Base-by-base conservation (phyloP, 2,113 vertebrate genomes). In the Rousettus leschenaultii region DNA sequence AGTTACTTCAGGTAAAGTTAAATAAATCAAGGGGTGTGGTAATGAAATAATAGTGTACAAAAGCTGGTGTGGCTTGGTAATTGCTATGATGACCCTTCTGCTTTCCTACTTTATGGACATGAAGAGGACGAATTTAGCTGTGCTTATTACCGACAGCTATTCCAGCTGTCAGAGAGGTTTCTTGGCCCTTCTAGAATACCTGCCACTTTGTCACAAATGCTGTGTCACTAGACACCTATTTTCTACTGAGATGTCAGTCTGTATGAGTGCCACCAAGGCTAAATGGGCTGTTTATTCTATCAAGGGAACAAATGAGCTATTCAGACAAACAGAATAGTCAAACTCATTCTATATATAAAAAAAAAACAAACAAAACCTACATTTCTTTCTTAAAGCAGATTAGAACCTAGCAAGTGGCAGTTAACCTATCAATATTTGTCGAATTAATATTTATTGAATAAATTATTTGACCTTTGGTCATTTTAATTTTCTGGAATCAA, bases 361-460 rank as follows among this genome's bases (percentile, higher is more conserved):
- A 9, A 35, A 5, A 43, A 43, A 40, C 40, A 40, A 40, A 40
- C 3, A 40, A 40, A 40, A 40, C 40, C 5, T 63, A 40, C 48
- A 55, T 53, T 84, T 55, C 66, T 53, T 87, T 85, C 61, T 95
- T 77, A 48, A 86, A 94, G 45, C 15, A 79, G 18, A 80, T 80
- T 43, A 94, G 33, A 43, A 73, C 0, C 19, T 57, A 87, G 59
- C 7, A 66, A 73, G 35, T 71, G 30, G 33, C 4, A 71, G 45
- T 28, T 10, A 63, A 66, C n/a, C 38, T 80, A 53, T 55, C 35
- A 68, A 48, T 92, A 95, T 93, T 95, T 96, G 91, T 26, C 93
- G 40, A 90, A 90, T 75, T 92, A 87, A 95, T 92, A 92, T 79
- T 93, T 93, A 89, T 43, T 55, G 10, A 88, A 48, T 74, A 92